Conservation (phyloP, 2,797 vertebrate genomes). For the Poecile montanus region DNA sequence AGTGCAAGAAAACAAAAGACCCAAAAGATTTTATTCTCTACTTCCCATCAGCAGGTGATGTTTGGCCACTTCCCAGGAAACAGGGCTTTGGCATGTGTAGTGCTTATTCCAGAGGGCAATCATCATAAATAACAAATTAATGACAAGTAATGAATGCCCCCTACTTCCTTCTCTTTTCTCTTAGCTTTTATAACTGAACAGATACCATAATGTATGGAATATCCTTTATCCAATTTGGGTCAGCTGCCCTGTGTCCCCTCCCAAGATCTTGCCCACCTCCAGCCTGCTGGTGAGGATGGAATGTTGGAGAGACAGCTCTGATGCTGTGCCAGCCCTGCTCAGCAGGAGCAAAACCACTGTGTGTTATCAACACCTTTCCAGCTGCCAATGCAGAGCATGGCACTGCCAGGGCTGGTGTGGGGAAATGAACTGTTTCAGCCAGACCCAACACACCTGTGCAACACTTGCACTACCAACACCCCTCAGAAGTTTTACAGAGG, state of each 20-base stretch:
- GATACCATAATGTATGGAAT: neutral
- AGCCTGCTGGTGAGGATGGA: neutral
- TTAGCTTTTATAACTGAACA: neutral
- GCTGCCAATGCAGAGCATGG: neutral
- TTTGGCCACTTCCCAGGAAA: neutral
- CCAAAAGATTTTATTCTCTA: neutral
- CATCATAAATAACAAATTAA: neutral
- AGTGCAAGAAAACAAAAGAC: neutral
- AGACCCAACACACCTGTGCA: neutral
- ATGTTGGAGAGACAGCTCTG: accelerated
- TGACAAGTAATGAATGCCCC: neutral
- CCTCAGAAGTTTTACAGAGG: neutral
- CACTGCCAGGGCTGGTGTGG: accelerated
- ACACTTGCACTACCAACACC: neutral
- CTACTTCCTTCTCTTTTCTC: neutral
- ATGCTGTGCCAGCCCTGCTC: neutral
- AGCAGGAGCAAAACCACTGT: neutral
- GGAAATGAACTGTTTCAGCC: neutral
- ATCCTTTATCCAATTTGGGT: neutral
- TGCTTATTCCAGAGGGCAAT: neutral
- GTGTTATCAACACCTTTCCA: neutral
- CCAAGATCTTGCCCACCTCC: neutral
- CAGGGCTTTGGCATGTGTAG: neutral
- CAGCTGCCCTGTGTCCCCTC: neutral
- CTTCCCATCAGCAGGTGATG: neutral